A percentile compares a stretch with the other conserved stretches of the same genome.
These are phyloP conservation scores for Pan paniscus DNA, from an alignment of 2,113 vertebrate species.

Conservation along the genomic window DNA sequence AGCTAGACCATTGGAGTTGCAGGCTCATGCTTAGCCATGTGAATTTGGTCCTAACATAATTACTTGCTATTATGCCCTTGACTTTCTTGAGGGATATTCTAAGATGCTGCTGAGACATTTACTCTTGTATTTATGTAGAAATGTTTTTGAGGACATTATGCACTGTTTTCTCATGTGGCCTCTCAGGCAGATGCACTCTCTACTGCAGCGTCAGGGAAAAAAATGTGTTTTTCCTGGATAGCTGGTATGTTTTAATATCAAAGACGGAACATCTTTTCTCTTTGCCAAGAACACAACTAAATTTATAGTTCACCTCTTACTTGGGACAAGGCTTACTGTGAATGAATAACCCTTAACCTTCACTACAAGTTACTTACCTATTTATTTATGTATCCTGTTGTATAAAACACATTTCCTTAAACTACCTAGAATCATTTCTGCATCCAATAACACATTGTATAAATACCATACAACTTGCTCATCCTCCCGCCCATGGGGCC, in stretches of 20 bases:
- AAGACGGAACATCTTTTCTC: background rate
- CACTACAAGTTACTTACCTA: background rate
- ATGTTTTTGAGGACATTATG: background rate
- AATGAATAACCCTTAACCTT: background rate
- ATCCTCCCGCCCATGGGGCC: accelerated
- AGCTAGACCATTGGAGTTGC: no score
- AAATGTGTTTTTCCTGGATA: background rate
- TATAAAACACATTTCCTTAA: background rate
- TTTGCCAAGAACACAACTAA: background rate
- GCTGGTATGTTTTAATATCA: background rate
- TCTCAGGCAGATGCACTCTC: background rate
- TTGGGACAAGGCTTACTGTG: background rate
- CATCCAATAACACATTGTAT: background rate
- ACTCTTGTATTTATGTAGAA: background rate
- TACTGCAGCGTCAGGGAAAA: background rate
- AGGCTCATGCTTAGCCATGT: accelerated
- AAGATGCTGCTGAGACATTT: background rate
- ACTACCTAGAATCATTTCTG: background rate
- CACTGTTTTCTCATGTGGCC: background rate
- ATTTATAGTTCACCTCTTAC: background rate
- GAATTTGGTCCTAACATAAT: background rate
- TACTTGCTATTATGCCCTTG: background rate
- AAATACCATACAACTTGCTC: background rate
- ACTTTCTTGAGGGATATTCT: background rate
- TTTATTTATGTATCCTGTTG: background rate